These are phyloP conservation scores for Loris lydekkerianus DNA, from an alignment of 2,797 vertebrate genomes.

Conservation along the genomic window DNA sequence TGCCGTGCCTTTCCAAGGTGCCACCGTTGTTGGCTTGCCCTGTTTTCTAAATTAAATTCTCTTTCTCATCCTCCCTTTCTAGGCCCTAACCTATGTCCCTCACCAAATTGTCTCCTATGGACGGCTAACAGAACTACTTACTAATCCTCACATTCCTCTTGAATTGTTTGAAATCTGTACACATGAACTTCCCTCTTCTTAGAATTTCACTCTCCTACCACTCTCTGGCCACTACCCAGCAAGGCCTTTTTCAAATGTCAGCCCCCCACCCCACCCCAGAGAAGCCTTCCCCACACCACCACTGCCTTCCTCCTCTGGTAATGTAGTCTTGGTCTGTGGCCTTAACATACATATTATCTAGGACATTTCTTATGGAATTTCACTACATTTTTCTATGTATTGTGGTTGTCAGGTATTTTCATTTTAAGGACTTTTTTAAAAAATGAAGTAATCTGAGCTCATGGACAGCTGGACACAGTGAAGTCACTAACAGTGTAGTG, in stretches of 20 bases:
- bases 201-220: not conserved
- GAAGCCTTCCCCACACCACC: fast-evolving
- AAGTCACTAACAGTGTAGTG: not conserved
- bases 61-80: not conserved
- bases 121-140: not conserved
- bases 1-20: too few species aligned
- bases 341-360: not conserved
- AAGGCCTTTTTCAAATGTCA: not conserved
- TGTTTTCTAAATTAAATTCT: not conserved
- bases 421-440: not conserved
- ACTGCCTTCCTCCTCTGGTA: not conserved
- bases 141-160: not conserved
- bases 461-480: not conserved
- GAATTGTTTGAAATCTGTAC: not conserved
- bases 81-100: not conserved
- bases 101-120: not conserved
- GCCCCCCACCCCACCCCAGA: too few species aligned
- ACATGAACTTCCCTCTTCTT: not conserved
- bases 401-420: not conserved
- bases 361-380: not conserved
- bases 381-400: not conserved
- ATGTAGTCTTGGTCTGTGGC: not conserved
- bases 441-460: not conserved
- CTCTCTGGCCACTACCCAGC: not conserved
- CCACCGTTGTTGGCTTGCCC: not conserved